phyloP scores from a whole-genome alignment of 2,113 vertebrate genomes.

The Machaerirhynchus nigripectus region DNA sequence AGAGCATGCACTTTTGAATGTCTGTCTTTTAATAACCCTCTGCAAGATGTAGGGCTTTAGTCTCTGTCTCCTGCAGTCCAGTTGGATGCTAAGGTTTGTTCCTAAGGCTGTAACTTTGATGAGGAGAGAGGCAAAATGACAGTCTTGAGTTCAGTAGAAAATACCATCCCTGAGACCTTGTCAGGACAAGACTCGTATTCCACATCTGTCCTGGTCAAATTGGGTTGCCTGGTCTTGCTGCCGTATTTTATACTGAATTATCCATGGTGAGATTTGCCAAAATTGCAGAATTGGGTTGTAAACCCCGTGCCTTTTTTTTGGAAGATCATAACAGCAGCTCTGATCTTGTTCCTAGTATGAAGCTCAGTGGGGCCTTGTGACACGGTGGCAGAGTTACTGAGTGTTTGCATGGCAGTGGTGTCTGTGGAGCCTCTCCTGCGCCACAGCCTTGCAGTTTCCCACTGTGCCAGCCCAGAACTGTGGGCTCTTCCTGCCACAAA shows the following conservation, averaged over 20 bases:
- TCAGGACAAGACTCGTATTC: not conserved
- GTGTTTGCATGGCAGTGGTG: not conserved
- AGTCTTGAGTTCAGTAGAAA: not conserved
- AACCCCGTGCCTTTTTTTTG: not conserved
- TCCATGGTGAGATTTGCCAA: not conserved
- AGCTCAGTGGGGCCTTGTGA: not conserved
- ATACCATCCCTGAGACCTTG: not conserved
- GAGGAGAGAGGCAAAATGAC: not conserved
- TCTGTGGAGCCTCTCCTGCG: not conserved
- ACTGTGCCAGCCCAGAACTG: not conserved
- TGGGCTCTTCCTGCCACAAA: not conserved
- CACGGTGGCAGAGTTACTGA: accelerated
- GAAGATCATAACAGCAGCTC: not conserved
- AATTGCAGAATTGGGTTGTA: not conserved
- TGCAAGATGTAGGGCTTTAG: not conserved
- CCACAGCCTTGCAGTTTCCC: not conserved
- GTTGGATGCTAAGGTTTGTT: not conserved
- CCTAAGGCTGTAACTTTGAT: not conserved
- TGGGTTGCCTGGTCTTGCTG: not conserved
- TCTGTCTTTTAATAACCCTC: not conserved
- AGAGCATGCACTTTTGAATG: not conserved
- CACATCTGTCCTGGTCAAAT: not conserved
- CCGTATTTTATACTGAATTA: not conserved
- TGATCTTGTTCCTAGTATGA: not conserved
- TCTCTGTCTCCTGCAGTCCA: not conserved